Evolutionary conservation across 30 jellyfish, hydroid and myxozoan genomes (phyloP).

Genomic region (Haliclystus octoradiatus): DNA sequence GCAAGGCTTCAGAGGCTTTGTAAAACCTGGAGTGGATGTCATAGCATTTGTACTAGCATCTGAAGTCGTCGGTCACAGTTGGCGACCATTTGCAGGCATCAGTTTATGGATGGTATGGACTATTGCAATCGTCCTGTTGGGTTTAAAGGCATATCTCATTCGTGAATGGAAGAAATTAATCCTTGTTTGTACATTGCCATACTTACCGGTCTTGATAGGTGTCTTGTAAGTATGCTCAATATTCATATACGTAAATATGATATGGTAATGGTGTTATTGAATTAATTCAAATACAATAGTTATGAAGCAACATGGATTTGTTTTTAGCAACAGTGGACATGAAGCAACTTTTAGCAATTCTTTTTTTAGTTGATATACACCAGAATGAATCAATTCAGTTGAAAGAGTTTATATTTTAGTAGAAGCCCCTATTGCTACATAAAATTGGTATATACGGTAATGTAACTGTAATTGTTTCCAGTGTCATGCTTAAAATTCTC

Average conservation of each 20-base stretch:
- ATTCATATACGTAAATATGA: not conserved
- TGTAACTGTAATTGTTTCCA: no score
- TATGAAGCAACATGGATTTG: no score
- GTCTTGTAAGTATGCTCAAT: slow-evolving; percentile 30
- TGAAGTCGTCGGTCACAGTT: slow-evolving; percentile 44
- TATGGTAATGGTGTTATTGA: not conserved
- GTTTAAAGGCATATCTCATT: slow-evolving; percentile 37
- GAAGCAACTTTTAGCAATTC: no score
- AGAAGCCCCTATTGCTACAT: no score
- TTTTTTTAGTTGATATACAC: no score
- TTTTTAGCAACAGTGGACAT: no score
- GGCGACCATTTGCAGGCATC: slow-evolving; percentile 51
- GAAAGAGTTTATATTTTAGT: no score
- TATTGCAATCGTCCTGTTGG: slow-evolving; percentile 28
- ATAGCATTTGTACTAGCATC: slow-evolving; percentile 14
- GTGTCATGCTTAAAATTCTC: no score
- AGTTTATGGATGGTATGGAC: slow-evolving; percentile 34
- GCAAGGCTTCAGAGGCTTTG: slow-evolving; percentile 34
- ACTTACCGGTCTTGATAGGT: not conserved
- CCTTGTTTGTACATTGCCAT: slow-evolving; percentile 16
- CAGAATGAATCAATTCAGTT: no score
- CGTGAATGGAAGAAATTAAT: slow-evolving; percentile 41
- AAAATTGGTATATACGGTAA: no score
- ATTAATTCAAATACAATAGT: no score
- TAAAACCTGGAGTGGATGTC: slow-evolving; percentile 29